Base-by-base conservation (phyloP, 2,113 vertebrate species). In the Sclerurus mexicanus region DNA sequence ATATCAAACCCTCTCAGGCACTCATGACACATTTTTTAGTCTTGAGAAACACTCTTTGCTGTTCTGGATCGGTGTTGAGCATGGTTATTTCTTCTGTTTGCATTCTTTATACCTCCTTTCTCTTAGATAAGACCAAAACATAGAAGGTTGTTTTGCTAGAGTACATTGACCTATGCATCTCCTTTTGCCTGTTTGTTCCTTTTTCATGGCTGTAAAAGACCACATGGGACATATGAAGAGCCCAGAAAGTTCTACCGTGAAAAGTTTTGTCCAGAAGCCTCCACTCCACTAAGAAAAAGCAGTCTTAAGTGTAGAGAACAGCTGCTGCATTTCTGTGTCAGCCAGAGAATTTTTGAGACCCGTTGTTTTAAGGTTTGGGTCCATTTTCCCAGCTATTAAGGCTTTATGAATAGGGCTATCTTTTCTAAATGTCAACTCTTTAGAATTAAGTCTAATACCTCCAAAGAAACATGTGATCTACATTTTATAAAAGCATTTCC, bases 401-500 rank as follows among this genome's bases (percentile, higher is more conserved):
- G 31, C n/a, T 85, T 74, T 82, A 58, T 85, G 53, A 91, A 68
- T 73, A 82, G 37, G 52, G 4, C 11, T 85, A 31, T 85, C 71
- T 86, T 89, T 80, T 68, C 56, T 78, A 89, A 84, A 37, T 80
- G 88, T 47, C 42, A 47, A 18, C 27, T 59, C 67, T 74, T 62
- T 46, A 76, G 53, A 40, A 88, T 85, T 94, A 91, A 83, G 42
- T 77, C 59, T 71, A 91, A 85, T 63, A 31, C 67, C 14, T 44
- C 59, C 39, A 31, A 80, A 87, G 46, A 91, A 93, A 71, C 14
- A 14, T 37, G 10, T 66, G 82, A 80, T 77, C 74, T 87, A 46
- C 82, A 93, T 95, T 93, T 86, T 71, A 16, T 47, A 67, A 88
- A 67, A 37, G 23, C n/a, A 74, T 91, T 94, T 86, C 28, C n/a